Base-by-base conservation (phyloP, 1,140 invertebrate genomes). In the Drosophila kikkawai region DNA sequence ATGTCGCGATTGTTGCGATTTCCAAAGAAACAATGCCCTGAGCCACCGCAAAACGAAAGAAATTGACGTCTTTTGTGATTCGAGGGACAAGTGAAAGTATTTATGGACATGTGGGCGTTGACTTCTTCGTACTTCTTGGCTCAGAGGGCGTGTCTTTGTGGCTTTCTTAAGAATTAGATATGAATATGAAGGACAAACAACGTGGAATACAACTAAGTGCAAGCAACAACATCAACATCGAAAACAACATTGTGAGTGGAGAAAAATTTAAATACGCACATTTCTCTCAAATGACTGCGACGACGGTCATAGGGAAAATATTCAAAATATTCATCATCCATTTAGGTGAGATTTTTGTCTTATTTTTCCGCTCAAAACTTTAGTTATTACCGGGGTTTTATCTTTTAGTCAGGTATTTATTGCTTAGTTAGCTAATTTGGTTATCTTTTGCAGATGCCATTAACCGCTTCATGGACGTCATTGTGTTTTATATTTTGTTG, bases 241-340 rank as follows among this genome's bases (percentile, higher is more conserved):
- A 67, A 47, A 69, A 75, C 63, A 65, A 73, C 36, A 17, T 61
- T 19, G 71, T 63, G 71, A 69, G 47, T 11, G 19, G 12, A 8
- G n/a, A 7, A 44, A 42, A 44, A 59, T 47, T 42, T 17, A 44
- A 44, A 88, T 88, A 88, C 85, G 85, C 85, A 88, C 85, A 19
- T 88, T 84, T 88, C 83, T 85, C 81, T 90, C 81, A 88, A 74
- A 88, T 88, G 85, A 88, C 85, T 79, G 58, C 84, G 79, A 50
- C 67, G 73, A 44, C 61, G 73, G 81, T 90, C 85, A 90, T 88
- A 90, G 13, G 85, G 85, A 79, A 90, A 88, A 85, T 90, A 90
- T 57, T 88, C 85, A 60, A 79, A 90, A 75, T 88, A 88, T 74
- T 88, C 85, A 90, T 88, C 85, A 85, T 90, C 85, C 85, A 88